These are phyloP conservation scores for Apteryx owenii DNA, from an alignment of 2,113 vertebrate genomes.

Conservation along the genomic window DNA sequence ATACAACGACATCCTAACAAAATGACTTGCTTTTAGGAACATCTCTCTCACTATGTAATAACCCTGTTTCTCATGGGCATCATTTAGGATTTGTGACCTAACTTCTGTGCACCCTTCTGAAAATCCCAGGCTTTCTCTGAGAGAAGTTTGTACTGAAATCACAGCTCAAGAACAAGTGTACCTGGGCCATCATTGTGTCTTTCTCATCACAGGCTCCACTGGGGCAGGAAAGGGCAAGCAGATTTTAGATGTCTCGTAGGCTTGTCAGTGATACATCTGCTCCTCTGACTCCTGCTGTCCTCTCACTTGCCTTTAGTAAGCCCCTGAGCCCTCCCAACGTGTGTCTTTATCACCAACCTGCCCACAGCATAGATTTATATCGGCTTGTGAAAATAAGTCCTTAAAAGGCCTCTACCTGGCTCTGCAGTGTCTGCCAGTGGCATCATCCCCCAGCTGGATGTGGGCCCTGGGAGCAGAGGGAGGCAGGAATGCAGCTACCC, in stretches of 20 bases:
- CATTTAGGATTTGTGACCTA: neutral
- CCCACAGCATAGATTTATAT: neutral
- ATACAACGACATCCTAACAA: neutral
- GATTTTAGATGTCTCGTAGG: neutral
- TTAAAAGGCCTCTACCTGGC: neutral
- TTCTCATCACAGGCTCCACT: neutral
- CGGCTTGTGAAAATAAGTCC: neutral
- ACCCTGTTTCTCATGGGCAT: neutral
- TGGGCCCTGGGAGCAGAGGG: neutral
- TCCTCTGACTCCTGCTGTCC: neutral
- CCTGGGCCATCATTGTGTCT: rapidly evolving
- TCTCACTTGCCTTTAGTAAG: neutral
- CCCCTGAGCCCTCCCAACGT: neutral
- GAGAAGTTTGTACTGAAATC: neutral
- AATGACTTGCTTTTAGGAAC: neutral
- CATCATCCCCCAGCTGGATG: neutral
- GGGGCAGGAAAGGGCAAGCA: neutral
- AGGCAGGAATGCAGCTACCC: neutral
- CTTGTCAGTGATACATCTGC: neutral
- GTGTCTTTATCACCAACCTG: neutral
- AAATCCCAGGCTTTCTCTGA: neutral
- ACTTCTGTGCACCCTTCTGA: neutral
- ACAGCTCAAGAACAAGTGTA: neutral
- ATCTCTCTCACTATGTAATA: neutral
- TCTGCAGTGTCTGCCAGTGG: neutral